These are phyloP conservation scores for Oscheius onirici DNA, from an alignment of 2,888 invertebrate genomes.

Conservation along the genomic window DNA sequence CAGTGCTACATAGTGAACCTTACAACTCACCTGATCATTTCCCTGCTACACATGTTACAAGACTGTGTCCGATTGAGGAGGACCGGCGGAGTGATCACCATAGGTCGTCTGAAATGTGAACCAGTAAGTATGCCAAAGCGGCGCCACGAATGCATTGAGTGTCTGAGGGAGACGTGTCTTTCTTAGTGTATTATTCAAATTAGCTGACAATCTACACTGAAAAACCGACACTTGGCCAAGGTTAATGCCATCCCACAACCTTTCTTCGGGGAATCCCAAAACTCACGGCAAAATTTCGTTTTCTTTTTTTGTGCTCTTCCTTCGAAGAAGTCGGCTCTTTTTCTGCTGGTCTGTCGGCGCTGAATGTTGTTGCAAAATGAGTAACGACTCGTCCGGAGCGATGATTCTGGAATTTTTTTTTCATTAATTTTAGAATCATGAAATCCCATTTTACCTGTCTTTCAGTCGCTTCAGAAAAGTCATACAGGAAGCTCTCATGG, in stretches of 20 bases:
- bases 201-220: constrained; percentile 7
- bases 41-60: constrained; percentile 45
- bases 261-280: not conserved
- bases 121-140: not conserved
- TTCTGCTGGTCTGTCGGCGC: constrained; percentile 7
- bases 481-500: no score
- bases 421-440: constrained; percentile 6
- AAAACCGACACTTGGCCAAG: not conserved
- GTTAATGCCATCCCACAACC: constrained; percentile 3
- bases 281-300: constrained; percentile 5
- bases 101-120: constrained; percentile 33
- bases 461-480: not conserved
- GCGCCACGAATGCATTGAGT: not conserved
- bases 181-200: constrained; percentile 29
- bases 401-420: constrained; percentile 27
- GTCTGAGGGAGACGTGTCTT: constrained; percentile 3
- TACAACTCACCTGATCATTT: constrained; percentile 39
- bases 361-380: constrained; percentile 32
- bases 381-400: constrained; percentile 34
- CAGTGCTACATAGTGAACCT: no score
- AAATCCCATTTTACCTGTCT: not conserved
- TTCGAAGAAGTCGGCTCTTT: constrained; percentile 1
- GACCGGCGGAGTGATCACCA: constrained; percentile 55
- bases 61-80: constrained; percentile 43
- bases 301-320: constrained; percentile 29